phyloP scores from a whole-genome alignment of 1,140 invertebrate species.

The Conus ventricosus region DNA sequence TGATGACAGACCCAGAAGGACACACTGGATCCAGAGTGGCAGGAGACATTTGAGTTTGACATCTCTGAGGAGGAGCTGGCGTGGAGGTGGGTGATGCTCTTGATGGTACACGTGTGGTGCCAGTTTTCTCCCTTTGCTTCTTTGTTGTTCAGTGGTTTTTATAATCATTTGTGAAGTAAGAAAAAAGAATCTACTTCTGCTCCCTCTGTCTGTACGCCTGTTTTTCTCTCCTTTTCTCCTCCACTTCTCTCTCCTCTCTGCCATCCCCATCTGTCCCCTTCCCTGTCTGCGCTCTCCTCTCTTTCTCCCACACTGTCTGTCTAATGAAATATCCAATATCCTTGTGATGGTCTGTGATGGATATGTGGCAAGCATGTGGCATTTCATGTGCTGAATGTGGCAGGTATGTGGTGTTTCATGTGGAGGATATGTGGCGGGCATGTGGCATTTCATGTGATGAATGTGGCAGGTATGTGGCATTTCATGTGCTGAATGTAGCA shows the following conservation, averaged over 20 bases:
- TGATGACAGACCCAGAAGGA: slow-evolving; percentile 55
- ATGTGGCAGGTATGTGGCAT: background rate
- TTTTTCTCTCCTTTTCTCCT: too few species aligned
- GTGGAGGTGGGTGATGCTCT: slow-evolving; percentile 53
- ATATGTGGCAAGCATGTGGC: background rate
- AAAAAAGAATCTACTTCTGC: too few species aligned
- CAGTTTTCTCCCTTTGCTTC: too few species aligned
- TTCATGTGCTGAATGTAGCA: background rate
- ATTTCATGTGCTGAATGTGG: background rate
- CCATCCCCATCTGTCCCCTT: too few species aligned
- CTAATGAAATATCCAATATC: too few species aligned
- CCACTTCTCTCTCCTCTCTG: too few species aligned
- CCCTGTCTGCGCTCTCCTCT: too few species aligned
- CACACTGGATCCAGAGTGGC: slow-evolving; percentile 64
- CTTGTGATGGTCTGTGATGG: too few species aligned
- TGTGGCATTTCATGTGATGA: background rate
- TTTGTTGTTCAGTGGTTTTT: too few species aligned
- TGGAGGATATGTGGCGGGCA: background rate
- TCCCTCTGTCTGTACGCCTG: too few species aligned
- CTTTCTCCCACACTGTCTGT: too few species aligned
- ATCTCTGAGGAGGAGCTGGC: slow-evolving; percentile 63
- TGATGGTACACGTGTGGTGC: background rate
- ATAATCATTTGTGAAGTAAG: too few species aligned
- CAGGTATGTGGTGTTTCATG: background rate
- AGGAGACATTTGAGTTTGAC: slow-evolving; percentile 69